Evolutionary conservation across 2,797 vertebrate genomes (phyloP).

Genomic region (Tenualosa ilisha): DNA sequence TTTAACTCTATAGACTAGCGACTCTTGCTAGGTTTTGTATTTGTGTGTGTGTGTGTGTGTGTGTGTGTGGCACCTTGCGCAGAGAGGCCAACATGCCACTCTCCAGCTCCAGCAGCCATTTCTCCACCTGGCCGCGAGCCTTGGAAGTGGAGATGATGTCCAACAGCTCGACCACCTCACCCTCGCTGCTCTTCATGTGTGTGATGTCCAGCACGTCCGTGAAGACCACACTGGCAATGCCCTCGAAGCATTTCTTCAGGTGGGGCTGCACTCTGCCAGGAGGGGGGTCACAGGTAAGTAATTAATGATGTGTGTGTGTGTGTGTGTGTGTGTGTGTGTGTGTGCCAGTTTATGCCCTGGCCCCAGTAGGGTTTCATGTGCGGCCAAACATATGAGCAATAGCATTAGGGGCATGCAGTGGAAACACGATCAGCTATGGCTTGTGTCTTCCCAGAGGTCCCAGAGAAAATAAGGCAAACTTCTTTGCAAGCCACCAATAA

Average conservation of each 20-base stretch:
- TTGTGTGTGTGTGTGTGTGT: too few relatives aligned
- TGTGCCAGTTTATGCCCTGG: too few relatives aligned
- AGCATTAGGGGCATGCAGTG: background rate
- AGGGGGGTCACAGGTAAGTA: background rate
- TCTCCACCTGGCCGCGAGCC: constrained; percentile 89
- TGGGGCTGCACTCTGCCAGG: constrained; percentile 79
- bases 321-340: too few relatives aligned
- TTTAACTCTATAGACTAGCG: too few relatives aligned
- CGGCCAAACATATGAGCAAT: background rate
- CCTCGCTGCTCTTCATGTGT: constrained; percentile 89
- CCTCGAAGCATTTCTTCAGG: constrained; percentile 86
- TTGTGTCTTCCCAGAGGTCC: background rate
- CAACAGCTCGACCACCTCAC: constrained; percentile 81
- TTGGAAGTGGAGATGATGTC: constrained; percentile 84
- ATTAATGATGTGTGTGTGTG: background rate
- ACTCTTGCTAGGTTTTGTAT: too few relatives aligned
- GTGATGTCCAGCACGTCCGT: constrained; percentile 87
- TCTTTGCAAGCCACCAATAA: background rate
- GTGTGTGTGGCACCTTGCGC: constrained; percentile 75
- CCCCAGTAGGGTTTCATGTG: background rate
- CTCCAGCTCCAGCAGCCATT: constrained; percentile 87
- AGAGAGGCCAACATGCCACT: constrained; percentile 80
- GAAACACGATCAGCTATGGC: background rate
- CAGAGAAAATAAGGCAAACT: background rate
- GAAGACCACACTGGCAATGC: constrained; percentile 83